Conservation (phyloP, 1,140 invertebrate species). For the Diachasmimorpha longicaudata region DNA sequence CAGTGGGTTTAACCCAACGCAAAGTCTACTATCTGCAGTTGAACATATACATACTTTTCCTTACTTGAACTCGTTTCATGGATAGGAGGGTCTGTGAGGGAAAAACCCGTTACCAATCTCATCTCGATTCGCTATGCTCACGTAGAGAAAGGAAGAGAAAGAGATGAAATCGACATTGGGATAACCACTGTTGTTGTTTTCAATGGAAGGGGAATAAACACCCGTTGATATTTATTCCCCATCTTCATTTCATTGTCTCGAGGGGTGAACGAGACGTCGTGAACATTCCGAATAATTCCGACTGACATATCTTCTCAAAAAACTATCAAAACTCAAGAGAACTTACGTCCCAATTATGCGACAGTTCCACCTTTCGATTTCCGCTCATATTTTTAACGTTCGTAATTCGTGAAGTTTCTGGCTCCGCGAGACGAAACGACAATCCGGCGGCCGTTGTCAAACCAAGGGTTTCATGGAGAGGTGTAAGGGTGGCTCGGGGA, state of each 20-base stretch:
- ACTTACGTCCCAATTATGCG: no score
- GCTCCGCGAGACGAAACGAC: not conserved
- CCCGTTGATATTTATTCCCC: not conserved
- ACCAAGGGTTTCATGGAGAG: not conserved
- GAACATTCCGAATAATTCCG: no score
- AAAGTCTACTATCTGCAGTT: not conserved
- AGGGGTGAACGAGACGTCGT: not conserved
- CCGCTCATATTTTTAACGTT: no score
- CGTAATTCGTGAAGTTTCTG: not conserved
- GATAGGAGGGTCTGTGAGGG: slow-evolving; percentile 1
- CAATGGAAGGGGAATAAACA: not conserved
- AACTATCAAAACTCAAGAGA: no score
- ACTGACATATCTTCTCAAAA: no score
- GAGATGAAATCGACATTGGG: not conserved
- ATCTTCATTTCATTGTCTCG: not conserved
- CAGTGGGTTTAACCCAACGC: slow-evolving; percentile 7
- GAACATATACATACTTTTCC: slow-evolving; percentile 5
- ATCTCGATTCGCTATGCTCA: slow-evolving; percentile 30
- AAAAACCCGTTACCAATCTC: slow-evolving; percentile 31
- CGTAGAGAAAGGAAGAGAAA: not conserved
- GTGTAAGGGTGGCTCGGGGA: not conserved
- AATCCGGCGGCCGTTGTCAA: slow-evolving; percentile 2
- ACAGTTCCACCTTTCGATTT: no score
- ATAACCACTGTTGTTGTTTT: slow-evolving; percentile 11
- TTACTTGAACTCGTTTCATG: slow-evolving; percentile 30